phyloP scores from a whole-genome alignment of 2,888 invertebrate genomes.

The Aethes cnicana region DNA sequence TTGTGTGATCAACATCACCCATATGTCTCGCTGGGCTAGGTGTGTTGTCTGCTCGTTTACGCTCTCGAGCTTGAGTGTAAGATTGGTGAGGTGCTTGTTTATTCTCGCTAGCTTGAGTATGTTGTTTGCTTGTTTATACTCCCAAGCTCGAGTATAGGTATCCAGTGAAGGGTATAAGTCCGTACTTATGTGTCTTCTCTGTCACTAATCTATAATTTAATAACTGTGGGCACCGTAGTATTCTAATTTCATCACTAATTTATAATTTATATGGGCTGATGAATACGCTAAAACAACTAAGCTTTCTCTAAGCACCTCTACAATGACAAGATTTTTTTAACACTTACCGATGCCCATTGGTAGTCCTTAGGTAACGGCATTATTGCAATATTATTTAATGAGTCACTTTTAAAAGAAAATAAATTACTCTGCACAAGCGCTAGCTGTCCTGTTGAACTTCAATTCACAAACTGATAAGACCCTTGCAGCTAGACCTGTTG shows the following conservation, averaged over 20 bases:
- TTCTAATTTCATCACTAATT: neutral
- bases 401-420: too few relatives aligned
- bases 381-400: neutral
- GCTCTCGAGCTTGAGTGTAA: too few relatives aligned
- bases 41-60: too few relatives aligned
- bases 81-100: too few relatives aligned
- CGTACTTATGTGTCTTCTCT: too few relatives aligned
- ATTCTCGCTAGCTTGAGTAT: neutral
- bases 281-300: neutral
- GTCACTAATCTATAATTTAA: too few relatives aligned
- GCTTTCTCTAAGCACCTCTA: neutral
- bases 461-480: neutral
- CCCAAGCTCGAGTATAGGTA: too few relatives aligned
- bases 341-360: neutral
- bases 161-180: too few relatives aligned
- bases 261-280: neutral
- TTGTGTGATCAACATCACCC: too few relatives aligned
- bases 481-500: neutral
- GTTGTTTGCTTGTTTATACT: neutral
- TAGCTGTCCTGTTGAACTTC: neutral
- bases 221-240: too few relatives aligned
- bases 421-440: neutral
- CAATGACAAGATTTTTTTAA: neutral
- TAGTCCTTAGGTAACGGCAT: neutral
- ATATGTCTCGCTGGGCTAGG: too few relatives aligned